Conservation (phyloP, 2,888 invertebrate species). For the Aleiodes testaceus region DNA sequence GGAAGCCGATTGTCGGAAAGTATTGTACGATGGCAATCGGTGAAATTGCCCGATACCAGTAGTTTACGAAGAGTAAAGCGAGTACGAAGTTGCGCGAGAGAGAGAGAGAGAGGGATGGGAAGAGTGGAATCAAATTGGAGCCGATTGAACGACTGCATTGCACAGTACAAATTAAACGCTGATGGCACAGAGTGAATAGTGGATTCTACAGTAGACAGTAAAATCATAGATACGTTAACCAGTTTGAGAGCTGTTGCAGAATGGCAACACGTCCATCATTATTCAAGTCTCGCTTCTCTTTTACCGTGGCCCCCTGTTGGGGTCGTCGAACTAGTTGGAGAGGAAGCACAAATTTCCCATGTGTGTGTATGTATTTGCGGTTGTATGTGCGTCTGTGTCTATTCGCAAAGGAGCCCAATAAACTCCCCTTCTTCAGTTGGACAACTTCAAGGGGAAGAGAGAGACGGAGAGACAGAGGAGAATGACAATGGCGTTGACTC, state of each 20-base stretch:
- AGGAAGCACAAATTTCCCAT: background rate
- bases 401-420: conserved; percentile 29
- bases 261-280: conserved; percentile 33
- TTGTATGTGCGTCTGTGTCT: conserved; percentile 1
- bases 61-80: background rate
- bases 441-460: conserved; percentile 10
- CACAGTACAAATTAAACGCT: conserved; percentile 22
- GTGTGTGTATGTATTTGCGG: background rate
- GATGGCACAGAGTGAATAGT: conserved; percentile 29
- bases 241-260: conserved; percentile 24
- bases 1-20: background rate
- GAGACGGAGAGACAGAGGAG: background rate
- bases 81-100: background rate
- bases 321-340: conserved; percentile 30
- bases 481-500: conserved; percentile 29
- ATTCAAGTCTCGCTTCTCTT: conserved; percentile 31
- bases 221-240: conserved; percentile 3
- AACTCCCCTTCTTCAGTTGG: conserved; percentile 20
- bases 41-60: conserved; percentile 27
- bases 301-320: background rate
- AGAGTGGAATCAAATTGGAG: conserved; percentile 24
- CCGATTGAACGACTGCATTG: conserved; percentile 28
- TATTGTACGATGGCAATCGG: conserved; percentile 21
- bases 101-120: background rate
- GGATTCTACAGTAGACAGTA: background rate